Evolutionary conservation across 2,113 vertebrate genomes (phyloP).

Genomic region (Argyrosomus japonicus): DNA sequence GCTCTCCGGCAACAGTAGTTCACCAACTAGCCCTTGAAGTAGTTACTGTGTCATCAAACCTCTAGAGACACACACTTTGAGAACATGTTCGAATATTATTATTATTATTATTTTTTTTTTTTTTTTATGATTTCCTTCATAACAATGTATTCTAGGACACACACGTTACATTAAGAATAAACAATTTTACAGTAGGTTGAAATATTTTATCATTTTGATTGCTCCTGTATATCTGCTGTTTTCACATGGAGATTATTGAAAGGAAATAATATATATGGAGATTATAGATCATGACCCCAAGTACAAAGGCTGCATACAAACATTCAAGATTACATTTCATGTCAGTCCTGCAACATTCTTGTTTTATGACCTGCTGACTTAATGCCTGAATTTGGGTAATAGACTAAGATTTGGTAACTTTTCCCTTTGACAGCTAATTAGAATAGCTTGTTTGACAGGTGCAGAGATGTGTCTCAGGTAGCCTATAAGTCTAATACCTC

Average conservation of each 20-base stretch:
- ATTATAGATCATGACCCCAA: neutral
- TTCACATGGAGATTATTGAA: neutral
- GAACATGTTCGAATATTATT: too few species aligned
- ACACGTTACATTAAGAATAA: neutral
- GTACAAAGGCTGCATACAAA: neutral
- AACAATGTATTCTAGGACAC: neutral
- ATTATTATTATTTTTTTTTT: too few species aligned
- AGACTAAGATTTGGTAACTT: constrained; percentile 32
- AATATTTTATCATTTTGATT: neutral
- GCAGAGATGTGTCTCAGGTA: constrained; percentile 55
- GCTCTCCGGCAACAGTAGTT: neutral
- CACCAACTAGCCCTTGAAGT: neutral
- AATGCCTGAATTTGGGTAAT: constrained; percentile 1
- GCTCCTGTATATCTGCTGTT: neutral
- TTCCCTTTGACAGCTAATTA: constrained; percentile 73
- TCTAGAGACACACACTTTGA: neutral
- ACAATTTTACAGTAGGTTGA: neutral
- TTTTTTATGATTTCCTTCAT: neutral
- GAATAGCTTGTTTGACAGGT: constrained; percentile 70
- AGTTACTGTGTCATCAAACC: neutral
- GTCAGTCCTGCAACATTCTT: neutral
- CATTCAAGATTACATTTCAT: neutral
- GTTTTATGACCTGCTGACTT: neutral
- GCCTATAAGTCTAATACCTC: constrained; percentile 57
- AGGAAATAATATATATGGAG: neutral